Evolutionary conservation across 1,140 invertebrate species (phyloP).

Genomic region (Panulirus ornatus): DNA sequence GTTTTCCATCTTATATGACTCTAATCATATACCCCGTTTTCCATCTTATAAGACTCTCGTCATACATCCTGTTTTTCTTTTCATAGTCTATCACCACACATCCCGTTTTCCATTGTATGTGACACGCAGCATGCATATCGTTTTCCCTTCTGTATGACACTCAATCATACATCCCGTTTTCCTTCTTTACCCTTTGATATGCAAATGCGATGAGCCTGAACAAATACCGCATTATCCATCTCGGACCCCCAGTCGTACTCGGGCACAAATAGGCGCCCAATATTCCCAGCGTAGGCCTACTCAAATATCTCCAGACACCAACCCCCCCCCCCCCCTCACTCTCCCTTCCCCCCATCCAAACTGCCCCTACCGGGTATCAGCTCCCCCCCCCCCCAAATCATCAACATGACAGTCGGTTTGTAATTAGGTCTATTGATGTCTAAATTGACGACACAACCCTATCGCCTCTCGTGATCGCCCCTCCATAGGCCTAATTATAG

Average conservation of each 20-base stretch:
- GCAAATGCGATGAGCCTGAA: neutral
- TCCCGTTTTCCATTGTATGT: no score
- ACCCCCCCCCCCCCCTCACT: neutral
- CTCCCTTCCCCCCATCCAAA: neutral
- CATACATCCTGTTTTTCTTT: no score
- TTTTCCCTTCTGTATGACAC: no score
- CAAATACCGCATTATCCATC: neutral
- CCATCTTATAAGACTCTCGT: no score
- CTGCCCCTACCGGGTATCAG: neutral
- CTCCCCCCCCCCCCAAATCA: slow-evolving; percentile 20
- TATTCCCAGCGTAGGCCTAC: slow-evolving; percentile 17
- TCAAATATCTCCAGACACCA: no score
- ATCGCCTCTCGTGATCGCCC: slow-evolving; percentile 54
- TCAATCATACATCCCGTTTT: no score
- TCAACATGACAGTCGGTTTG: slow-evolving; percentile 61
- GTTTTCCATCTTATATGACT: no score
- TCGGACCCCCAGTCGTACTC: neutral
- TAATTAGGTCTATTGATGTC: slow-evolving; percentile 73
- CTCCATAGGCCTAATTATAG: slow-evolving; percentile 70
- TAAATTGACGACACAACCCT: slow-evolving; percentile 68
- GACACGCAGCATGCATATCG: no score
- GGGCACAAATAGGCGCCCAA: neutral
- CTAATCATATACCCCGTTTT: no score
- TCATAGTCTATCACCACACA: no score
- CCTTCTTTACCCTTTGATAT: neutral